Evolutionary conservation across 2,888 invertebrate genomes (phyloP), one percentile per base, ranked within the genome.

Genomic region (Mactromeris polynyma): DNA sequence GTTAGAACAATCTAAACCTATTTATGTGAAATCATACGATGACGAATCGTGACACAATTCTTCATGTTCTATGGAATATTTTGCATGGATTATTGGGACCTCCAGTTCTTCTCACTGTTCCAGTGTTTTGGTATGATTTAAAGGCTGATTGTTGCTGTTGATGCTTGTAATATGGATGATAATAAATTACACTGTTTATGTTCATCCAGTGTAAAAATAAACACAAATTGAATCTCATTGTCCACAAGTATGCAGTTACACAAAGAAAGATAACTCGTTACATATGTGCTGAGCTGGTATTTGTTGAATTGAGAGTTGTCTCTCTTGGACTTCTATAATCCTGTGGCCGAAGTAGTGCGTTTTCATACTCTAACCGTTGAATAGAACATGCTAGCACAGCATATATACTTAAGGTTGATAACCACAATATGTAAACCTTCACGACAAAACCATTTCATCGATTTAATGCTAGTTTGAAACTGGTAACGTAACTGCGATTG

Each of bases 11-110:
- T 94, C 95, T 0, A 94, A 93, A 81, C 95, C 95, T 14, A 89
- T 95, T 21, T 95, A 95, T 81, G 85, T 95, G 38, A 95, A 95
- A 86, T 95, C 95, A 9, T 94, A 94, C 64, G 91, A 94, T 73
- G 94, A 94, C 69, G 89, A 92, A 81, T 80, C 84, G 14, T 92
- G 91, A 91, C 88, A 51, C 26, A n/a, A 7, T n/a, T 0, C 42
- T 11, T 31, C 64, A 42, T 46, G 6, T 36, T n/a, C 33, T 19
- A 17, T 36, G 36, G 36, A 73, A 31, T 36, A 73, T 26, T 17
- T 33, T 73, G 9, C 19, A 73, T 19, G 14, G 9, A 9, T 58
- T 58, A 58, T 58, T 58, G 1, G 58, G 58, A 6, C 36, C 36
- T 33, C n/a, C 6, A 58, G n/a, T 58, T 46, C 46, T 46, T 46